A percentile compares a stretch with the other conserved stretches of the same genome.
Conservation (phyloP, 2,888 invertebrate species). For the Prenolepis imparis region DNA sequence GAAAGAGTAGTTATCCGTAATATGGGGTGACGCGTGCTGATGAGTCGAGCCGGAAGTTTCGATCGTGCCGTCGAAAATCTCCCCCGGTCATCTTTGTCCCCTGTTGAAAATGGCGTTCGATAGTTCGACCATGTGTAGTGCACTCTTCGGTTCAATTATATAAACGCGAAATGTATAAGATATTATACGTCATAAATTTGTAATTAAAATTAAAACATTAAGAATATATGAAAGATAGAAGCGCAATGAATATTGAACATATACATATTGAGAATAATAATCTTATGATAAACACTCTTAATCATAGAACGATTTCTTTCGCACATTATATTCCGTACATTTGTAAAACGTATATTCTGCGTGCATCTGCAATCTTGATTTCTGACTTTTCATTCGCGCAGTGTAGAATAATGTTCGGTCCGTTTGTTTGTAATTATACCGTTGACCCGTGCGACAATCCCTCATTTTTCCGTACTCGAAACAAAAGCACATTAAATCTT, state of each 20-base stretch:
- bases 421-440: constrained; percentile 75
- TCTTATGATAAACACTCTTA: background rate
- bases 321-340: constrained; percentile 13
- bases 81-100: constrained; percentile 37
- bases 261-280: background rate
- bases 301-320: background rate
- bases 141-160: constrained; percentile 21
- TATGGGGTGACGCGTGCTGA: constrained; percentile 84
- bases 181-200: constrained; percentile 4
- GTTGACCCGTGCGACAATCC: constrained; percentile 84
- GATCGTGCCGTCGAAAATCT: constrained; percentile 70
- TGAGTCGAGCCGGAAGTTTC: constrained; percentile 84
- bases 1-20: constrained; percentile 85
- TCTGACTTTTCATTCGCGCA: constrained; percentile 52
- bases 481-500: constrained; percentile 86
- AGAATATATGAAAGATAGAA: background rate
- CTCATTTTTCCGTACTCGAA: constrained; percentile 83
- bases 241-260: background rate
- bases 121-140: constrained; percentile 2
- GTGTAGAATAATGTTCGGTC: constrained; percentile 65
- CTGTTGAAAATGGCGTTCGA: constrained; percentile 65
- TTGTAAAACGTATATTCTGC: constrained; percentile 12
- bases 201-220: constrained; percentile 24
- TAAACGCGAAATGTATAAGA: background rate
- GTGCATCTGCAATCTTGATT: constrained; percentile 16